phyloP scores from a whole-genome alignment of 2,888 invertebrate species.

The Nasonovia ribisnigri region DNA sequence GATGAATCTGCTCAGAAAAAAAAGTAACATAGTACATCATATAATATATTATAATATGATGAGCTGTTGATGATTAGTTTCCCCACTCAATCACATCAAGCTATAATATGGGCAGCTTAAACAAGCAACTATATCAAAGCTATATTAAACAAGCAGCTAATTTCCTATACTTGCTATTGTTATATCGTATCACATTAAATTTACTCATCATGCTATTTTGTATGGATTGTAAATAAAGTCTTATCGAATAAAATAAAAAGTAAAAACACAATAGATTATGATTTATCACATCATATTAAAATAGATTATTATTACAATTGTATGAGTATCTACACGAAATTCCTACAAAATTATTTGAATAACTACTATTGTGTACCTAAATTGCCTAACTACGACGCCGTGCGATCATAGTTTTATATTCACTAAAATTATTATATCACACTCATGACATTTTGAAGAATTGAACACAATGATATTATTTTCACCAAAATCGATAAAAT shows the following conservation, averaged over 20 bases:
- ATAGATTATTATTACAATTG: background rate
- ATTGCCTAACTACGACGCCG: background rate
- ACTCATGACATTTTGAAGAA: background rate
- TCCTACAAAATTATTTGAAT: background rate
- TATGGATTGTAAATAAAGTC: background rate
- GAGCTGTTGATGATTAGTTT: background rate
- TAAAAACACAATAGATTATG: background rate
- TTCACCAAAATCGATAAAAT: background rate
- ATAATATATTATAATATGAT: background rate
- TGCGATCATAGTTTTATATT: background rate
- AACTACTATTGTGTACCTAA: background rate
- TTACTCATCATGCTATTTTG: background rate
- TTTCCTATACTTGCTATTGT: too few species aligned
- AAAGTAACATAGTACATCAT: background rate
- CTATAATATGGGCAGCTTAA: too few species aligned
- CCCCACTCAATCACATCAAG: too few species aligned
- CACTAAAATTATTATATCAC: background rate
- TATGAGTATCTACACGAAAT: background rate
- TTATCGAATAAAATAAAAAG: background rate
- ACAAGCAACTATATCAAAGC: too few species aligned
- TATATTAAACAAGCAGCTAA: too few species aligned
- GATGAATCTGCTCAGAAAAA: background rate
- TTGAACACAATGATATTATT: background rate
- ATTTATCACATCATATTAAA: background rate
- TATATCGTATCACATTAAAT: background rate